Percentiles rank a stretch among this genome's conserved stretches.
Conservation (phyloP, 2,113 vertebrate genomes). For the Apteryx owenii region DNA sequence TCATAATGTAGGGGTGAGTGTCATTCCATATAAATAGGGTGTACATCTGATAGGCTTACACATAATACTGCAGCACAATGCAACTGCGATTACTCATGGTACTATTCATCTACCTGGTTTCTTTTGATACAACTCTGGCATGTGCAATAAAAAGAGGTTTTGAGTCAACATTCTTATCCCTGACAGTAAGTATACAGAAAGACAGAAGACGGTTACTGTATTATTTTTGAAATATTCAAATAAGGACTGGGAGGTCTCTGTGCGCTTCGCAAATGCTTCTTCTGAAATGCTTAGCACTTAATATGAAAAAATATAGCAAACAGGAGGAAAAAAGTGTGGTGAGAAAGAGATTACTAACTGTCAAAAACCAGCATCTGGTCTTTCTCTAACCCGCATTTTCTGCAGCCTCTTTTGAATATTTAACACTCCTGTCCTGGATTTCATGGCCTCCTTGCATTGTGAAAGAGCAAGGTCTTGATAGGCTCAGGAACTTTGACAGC, state of each 20-base stretch:
- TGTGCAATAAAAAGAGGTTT: background rate
- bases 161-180: background rate
- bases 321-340: background rate
- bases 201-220: background rate
- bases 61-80: background rate
- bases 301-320: background rate
- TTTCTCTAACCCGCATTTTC: background rate
- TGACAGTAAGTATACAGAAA: background rate
- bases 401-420: background rate
- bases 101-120: slow-evolving; percentile 18
- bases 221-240: background rate
- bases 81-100: background rate
- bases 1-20: background rate
- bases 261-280: background rate
- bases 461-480: slow-evolving; percentile 1
- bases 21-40: slow-evolving; percentile 17
- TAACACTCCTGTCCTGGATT: background rate
- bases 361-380: background rate
- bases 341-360: background rate
- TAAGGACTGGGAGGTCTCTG: rapidly evolving
- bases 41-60: slow-evolving; percentile 3
- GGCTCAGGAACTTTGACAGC: background rate
- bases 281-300: background rate
- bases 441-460: background rate
- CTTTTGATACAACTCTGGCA: background rate